phyloP scores from a whole-genome alignment of 2,113 vertebrate genomes.

The Gallinago media region DNA sequence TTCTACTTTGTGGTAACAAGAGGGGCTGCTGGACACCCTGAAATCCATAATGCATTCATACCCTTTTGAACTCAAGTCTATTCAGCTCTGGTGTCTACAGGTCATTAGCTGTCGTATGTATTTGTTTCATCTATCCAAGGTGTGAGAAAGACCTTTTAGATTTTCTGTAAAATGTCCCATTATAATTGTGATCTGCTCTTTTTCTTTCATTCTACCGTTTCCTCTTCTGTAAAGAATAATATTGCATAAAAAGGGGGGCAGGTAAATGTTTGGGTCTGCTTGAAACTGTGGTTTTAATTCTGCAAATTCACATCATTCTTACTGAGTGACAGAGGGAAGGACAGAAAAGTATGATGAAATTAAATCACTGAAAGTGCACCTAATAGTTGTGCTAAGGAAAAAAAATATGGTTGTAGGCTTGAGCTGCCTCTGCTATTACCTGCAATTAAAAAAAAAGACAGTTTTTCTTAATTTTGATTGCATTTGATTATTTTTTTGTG shows the following conservation, averaged over 20 bases:
- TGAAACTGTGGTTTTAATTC: not conserved
- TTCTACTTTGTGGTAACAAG: not conserved
- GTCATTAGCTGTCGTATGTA: not conserved
- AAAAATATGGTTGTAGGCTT: not conserved
- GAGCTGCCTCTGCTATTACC: not conserved
- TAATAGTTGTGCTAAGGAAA: not conserved
- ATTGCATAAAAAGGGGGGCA: not conserved
- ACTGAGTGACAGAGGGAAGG: not conserved
- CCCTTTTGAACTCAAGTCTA: not conserved
- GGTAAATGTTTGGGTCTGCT: not conserved
- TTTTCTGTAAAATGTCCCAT: not conserved
- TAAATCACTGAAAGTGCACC: not conserved
- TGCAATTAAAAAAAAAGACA: not conserved
- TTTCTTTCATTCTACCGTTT: fast-evolving
- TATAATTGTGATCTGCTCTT: not conserved
- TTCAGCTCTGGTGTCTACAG: not conserved
- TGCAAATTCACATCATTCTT: not conserved
- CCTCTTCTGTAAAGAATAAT: not conserved
- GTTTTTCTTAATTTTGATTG: not conserved
- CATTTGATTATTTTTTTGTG: not conserved
- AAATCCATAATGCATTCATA: fast-evolving
- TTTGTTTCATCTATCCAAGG: not conserved
- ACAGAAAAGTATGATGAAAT: not conserved
- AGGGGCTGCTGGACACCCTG: not conserved
- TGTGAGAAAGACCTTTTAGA: not conserved